phyloP scores from a whole-genome alignment of 2,797 vertebrate genomes.

The Carduelis carduelis region DNA sequence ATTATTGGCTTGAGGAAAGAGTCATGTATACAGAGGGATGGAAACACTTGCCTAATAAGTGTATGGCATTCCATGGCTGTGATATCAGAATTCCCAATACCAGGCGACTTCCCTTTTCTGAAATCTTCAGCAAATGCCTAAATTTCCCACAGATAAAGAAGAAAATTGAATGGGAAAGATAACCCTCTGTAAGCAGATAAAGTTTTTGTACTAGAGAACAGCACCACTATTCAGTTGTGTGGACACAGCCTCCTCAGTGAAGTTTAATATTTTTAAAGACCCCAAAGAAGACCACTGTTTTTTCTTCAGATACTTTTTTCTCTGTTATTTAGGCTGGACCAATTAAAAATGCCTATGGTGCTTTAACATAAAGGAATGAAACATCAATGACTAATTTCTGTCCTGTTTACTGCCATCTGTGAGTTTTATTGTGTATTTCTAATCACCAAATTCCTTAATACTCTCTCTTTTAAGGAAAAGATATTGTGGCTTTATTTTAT shows the following conservation, averaged over 20 bases:
- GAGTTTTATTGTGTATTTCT: neutral
- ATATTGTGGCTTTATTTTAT: neutral
- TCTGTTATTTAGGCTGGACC: neutral
- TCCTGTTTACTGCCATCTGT: neutral
- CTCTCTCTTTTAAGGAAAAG: neutral
- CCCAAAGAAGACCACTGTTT: neutral
- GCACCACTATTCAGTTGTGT: neutral
- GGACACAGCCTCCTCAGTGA: neutral
- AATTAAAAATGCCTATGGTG: neutral
- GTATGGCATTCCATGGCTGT: constrained; percentile 45
- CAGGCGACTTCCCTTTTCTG: neutral
- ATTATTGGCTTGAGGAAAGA: constrained; percentile 36
- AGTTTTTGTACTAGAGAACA: neutral
- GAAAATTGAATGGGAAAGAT: neutral
- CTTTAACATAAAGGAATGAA: constrained; percentile 3
- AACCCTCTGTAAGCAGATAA: neutral
- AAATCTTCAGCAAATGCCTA: neutral
- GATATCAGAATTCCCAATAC: constrained; percentile 56
- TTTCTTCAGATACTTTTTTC: neutral
- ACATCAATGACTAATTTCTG: neutral
- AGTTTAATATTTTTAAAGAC: neutral
- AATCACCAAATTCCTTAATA: constrained; percentile 8
- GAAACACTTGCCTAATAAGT: constrained; percentile 41
- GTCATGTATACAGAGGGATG: constrained; percentile 37
- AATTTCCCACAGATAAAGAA: neutral